phyloP scores from a whole-genome alignment of 30 jellyfish, hydroid and myxozoan genomes.

The Nemopilema nomurai region DNA sequence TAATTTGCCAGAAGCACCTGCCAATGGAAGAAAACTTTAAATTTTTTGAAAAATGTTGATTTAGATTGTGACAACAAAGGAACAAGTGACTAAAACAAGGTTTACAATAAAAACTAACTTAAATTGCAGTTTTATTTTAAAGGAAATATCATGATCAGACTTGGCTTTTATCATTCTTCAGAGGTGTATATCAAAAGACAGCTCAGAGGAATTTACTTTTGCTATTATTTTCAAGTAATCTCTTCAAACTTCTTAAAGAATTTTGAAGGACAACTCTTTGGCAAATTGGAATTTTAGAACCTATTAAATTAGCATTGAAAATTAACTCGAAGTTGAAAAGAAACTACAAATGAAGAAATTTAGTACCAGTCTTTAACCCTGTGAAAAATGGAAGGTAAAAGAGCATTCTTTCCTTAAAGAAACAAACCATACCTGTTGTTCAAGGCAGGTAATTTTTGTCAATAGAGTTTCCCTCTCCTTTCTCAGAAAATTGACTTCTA shows the following conservation, averaged over 20 bases:
- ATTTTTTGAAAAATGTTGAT: not conserved
- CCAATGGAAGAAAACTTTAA: not conserved
- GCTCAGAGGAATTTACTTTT: not conserved
- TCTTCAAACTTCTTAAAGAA: not conserved
- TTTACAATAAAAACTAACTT: not conserved
- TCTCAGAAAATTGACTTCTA: not conserved
- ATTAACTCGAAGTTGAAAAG: not conserved
- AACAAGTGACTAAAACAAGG: not conserved
- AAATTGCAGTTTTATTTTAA: not conserved
- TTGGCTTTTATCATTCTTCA: not conserved
- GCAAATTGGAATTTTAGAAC: not conserved
- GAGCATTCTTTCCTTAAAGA: not conserved
- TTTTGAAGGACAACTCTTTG: not conserved
- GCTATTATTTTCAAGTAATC: not conserved
- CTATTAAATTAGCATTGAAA: not conserved
- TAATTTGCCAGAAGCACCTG: not conserved
- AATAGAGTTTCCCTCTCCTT: not conserved
- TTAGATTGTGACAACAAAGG: not conserved
- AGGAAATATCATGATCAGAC: not conserved
- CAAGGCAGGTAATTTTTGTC: not conserved
- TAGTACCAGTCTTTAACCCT: not conserved
- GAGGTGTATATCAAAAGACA: not conserved
- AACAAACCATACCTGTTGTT: not conserved
- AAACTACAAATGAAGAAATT: not conserved
- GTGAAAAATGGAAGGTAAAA: not conserved